Conservation (phyloP, 2,113 vertebrate genomes). For the Phyllopteryx taeniolatus region DNA sequence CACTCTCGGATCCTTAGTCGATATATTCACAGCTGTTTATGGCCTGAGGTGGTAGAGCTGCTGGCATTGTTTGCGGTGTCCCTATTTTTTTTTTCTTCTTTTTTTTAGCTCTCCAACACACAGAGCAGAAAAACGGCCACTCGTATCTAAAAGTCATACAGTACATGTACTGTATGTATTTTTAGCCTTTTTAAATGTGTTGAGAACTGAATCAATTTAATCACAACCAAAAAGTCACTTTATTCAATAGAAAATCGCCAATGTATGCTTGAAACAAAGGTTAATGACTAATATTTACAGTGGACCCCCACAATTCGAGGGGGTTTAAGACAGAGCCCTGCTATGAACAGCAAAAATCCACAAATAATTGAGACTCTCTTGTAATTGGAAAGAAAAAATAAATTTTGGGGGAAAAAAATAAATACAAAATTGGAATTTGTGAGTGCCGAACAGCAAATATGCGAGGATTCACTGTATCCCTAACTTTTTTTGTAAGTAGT, state of each 20-base stretch:
- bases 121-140: slow-evolving; percentile 33
- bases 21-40: slow-evolving; percentile 55
- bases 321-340: no score
- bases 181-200: background rate
- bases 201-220: background rate
- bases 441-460: no score
- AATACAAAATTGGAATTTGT: no score
- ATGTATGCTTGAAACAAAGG: slow-evolving; percentile 1
- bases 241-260: background rate
- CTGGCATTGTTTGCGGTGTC: slow-evolving; percentile 42
- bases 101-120: slow-evolving; percentile 28
- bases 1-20: slow-evolving; percentile 25
- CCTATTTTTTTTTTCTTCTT: background rate
- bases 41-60: slow-evolving; percentile 32
- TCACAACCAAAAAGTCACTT: background rate
- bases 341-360: no score
- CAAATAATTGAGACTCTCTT: no score
- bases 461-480: no score
- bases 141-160: background rate
- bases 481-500: no score
- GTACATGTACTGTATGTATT: slow-evolving; percentile 11
- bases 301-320: no score
- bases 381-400: no score
- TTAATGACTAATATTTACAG: background rate
- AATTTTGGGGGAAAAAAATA: no score